Percentiles rank a stretch among this genome's conserved stretches.
phyloP scores from a whole-genome alignment of 2,888 invertebrate genomes.

The Anodontia alba region DNA sequence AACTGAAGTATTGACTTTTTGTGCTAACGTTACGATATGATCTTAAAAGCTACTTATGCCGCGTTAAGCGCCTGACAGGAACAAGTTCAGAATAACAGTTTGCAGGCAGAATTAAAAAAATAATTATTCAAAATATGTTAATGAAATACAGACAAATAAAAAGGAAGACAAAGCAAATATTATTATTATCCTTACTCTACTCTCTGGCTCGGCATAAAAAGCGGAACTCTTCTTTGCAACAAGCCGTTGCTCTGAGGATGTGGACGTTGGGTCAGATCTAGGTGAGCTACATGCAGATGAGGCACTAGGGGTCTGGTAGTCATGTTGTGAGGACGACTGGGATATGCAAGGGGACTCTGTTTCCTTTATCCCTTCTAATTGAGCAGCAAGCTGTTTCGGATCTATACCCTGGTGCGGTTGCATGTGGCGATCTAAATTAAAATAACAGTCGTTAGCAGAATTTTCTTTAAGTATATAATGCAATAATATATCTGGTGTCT shows the following conservation, averaged over 20 bases:
- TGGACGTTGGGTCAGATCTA: conserved; percentile 78
- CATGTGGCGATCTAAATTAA: conserved; percentile 44
- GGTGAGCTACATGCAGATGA: conserved; percentile 82
- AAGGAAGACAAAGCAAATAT: too few species aligned
- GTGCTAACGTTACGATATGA: too few species aligned
- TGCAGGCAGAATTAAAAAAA: too few species aligned
- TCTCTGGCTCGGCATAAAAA: background rate
- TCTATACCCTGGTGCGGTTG: conserved; percentile 78
- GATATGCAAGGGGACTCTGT: conserved; percentile 79
- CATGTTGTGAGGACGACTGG: conserved; percentile 82
- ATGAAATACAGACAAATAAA: too few species aligned
- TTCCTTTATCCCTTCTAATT: conserved; percentile 80
- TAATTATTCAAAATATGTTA: too few species aligned
- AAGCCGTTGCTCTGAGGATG: conserved; percentile 63
- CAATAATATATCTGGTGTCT: too few species aligned
- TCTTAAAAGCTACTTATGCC: too few species aligned
- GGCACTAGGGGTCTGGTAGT: conserved; percentile 80
- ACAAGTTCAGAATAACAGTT: too few species aligned
- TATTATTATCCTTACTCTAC: background rate
- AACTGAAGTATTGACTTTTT: too few species aligned
- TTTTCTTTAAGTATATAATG: too few species aligned
- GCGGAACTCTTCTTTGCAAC: background rate
- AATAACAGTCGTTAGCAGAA: too few species aligned
- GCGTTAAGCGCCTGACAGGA: too few species aligned
- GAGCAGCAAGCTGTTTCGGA: conserved; percentile 80